Evolutionary conservation across 2,797 vertebrate genomes (phyloP), one percentile per base, ranked within the genome.

Genomic region (Limosa lapponica): DNA sequence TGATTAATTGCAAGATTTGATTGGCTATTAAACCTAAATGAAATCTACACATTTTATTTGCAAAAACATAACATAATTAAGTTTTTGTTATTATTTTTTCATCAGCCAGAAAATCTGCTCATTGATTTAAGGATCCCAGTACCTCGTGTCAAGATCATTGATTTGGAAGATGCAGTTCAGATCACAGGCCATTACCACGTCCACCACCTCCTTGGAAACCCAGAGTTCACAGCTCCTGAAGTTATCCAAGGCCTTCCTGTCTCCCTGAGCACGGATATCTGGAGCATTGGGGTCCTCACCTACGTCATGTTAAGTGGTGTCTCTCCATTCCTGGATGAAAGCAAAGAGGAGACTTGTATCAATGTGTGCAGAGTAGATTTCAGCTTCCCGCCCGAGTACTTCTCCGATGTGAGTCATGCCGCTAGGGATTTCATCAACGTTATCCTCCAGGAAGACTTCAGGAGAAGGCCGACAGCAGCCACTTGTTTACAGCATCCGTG

Each of bases 341-440:
- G 99, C 52, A 98, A 98, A 17, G 99, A 99, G 94, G 99, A 99
- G 96, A 99, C 99, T 0, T 99, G 99, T 16, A 98, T 99, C 96
- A 99, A 99, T 8, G 99, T 99, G 82, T 99, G 99, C 98, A 98
- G 98, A 81, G 98, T 99, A 85, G 99, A 99, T 93, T 99, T 99
- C 98, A 99, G 99, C 97, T 99, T 99, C 96, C 99, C 99, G 0
- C 98, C 98, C 0, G 99, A 99, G 22, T 99, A 99, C 96, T 99
- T 99, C 98, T 96, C 98, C 0, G 98, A 98, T 0, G 99, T 99
- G 75, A 99, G 99, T 94, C 99, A 99, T 12, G 99, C 99, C 0
- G 99, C 99, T 20, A 98, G 98, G 93, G 99, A 99, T 90, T 99
- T 99, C 87, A 99, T 99, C 92, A 97, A 97, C 0, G 98, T 99